Base-by-base conservation (phyloP, 2,888 invertebrate species). In the Nomada fucata region DNA sequence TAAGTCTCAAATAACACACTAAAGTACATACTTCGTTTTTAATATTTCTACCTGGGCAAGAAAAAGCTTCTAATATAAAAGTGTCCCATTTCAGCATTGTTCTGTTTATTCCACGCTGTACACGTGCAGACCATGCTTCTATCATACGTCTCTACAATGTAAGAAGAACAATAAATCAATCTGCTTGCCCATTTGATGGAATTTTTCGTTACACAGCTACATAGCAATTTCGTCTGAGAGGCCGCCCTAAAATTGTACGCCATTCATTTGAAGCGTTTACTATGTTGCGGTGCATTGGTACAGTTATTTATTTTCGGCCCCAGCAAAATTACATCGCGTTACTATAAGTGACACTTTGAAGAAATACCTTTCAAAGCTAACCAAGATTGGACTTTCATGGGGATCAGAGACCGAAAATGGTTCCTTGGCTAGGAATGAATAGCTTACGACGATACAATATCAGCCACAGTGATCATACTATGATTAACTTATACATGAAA, bases 351-450 rank as follows among this genome's bases (percentile, higher is more conserved):
- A 36, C 63, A 26, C 71, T 84, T 75, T 42, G 55, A 69, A 75
- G 75, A 77, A 75, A 76, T 72, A 64, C 55, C 59, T 57, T 59
- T 44, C 53, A 29, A 55, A 59, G 36, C 29, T 20, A 36, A n/a
- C 42, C 50, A 47, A 60, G 18, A 82, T 78, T 80, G 74, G 57
- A 86, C 74, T 86, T 86, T 86, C 80, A 87, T 84, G 87, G 84
- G 82, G 65, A 72, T 53, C 68, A 67, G 18, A 20, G 20, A 29
- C 4, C 26, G 36, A 36, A 13, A 53, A 53, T 57, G 50, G 44
- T 64, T 61, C 50, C 74, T 61, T 42, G 60, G 60, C 53, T 65
- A 65, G 75, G 61, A 42, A 29, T 80, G 69, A 63, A 65, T 63
- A 26, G 42, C n/a, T 65, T n/a, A 26, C 26, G 1, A 2, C 26